Conservation (phyloP, 2,888 invertebrate species). For the Tetragonula carbonaria region DNA sequence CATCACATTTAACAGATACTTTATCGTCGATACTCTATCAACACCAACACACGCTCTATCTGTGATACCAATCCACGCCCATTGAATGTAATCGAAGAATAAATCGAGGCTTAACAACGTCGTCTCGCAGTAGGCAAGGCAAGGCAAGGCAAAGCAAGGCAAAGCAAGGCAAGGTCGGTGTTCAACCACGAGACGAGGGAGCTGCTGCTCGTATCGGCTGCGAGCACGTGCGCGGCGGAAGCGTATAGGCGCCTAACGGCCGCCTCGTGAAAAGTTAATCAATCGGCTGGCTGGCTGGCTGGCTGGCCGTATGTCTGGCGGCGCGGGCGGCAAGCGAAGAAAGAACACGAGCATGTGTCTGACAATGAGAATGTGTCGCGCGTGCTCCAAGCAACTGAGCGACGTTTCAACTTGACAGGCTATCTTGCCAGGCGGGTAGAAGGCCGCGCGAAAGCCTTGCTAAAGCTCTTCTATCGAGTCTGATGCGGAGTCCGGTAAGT, state of each 20-base stretch:
- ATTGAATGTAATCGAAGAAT: background rate
- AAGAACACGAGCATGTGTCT: slow-evolving; percentile 3
- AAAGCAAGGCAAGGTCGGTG: background rate
- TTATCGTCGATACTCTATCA: background rate
- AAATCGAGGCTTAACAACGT: background rate
- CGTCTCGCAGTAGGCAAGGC: too few relatives aligned
- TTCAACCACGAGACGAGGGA: background rate
- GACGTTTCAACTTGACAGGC: background rate
- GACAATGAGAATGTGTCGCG: slow-evolving; percentile 20
- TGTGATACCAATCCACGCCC: background rate
- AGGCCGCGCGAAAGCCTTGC: slow-evolving; percentile 35
- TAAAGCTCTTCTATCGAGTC: slow-evolving; percentile 16
- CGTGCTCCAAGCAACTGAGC: slow-evolving; percentile 13
- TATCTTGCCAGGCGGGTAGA: background rate
- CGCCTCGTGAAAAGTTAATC: slow-evolving; percentile 38
- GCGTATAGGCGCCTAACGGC: slow-evolving; percentile 21
- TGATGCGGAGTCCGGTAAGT: slow-evolving; percentile 17
- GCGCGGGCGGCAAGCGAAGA: background rate
- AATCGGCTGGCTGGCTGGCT: background rate
- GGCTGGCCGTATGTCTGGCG: background rate
- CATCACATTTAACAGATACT: background rate
- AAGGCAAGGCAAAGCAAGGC: background rate
- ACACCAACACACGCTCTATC: background rate
- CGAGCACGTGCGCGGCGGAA: slow-evolving; percentile 49
- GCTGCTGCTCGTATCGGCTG: background rate